Base-by-base conservation (phyloP, 1,140 invertebrate genomes). In the Drosophila busckii region DNA sequence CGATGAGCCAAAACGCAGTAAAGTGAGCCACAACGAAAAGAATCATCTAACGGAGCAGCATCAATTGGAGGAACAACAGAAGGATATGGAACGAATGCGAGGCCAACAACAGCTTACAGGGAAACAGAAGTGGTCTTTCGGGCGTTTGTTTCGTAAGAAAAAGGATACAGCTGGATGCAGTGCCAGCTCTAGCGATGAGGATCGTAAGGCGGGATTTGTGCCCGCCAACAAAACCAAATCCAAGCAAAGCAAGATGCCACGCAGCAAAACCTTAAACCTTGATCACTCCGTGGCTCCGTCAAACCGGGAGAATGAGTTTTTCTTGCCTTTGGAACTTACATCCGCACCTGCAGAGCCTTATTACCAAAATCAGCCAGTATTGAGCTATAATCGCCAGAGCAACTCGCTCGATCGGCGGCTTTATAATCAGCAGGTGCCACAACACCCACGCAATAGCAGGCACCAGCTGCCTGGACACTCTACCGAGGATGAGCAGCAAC, bases 101-200 rank as follows among this genome's bases (percentile, higher is more conserved):
- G 52, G 55, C 20, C 61, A 70, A 0, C 75, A 82, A 34, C 68
- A 85, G 45, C 37, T 80, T 17, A 55, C 70, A 6, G 62, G 91
- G 35, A 92, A 92, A 83, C 75, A 82, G 56, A 93, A 93, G 87
- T 94, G 93, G 93, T 92, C 92, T 0, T 89, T 94, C 3, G 92
- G 93, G 9, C 91, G 91, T 62, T 88, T 94, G 1, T 93, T 94
- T 63, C 88, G 91, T 63, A 87, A 80, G 78, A 92, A 91, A 85
- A 92, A 92, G 85, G 92, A 91, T 60, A 88, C 89, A n/a, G 86
- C 84, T 7, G 34, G 9, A 5, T 12, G 23, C 10, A 89, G 88
- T 17, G 90, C 88, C 22, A 89, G 90, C 16, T 92, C 90, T 25
- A 91, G 90, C 28, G 90, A 92, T 53, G 91, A 91, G 31, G 91